Evolutionary conservation across 2,888 invertebrate species (phyloP).

Genomic region (Macrostomum cliftonense): DNA sequence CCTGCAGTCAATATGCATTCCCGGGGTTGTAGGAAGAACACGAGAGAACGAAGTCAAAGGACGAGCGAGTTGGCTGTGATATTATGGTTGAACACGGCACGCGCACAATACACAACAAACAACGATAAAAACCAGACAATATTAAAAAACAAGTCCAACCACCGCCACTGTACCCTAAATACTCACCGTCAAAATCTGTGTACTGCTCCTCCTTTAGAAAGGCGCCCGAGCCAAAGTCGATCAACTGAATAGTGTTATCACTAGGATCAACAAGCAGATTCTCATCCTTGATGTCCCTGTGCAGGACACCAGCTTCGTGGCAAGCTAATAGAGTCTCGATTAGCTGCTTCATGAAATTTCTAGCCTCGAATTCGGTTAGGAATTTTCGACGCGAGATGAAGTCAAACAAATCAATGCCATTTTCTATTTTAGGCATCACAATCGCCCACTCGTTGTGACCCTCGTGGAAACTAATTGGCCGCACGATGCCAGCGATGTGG

Average conservation of each 20-base stretch:
- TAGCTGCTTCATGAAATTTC: constrained; percentile 43
- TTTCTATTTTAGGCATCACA: constrained; percentile 45
- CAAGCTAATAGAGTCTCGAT: constrained; percentile 41
- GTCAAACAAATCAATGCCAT: constrained; percentile 45
- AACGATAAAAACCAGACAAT: too few species aligned
- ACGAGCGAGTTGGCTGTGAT: too few species aligned
- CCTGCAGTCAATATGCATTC: too few species aligned
- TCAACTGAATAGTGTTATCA: constrained; percentile 42
- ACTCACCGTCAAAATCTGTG: constrained; percentile 48
- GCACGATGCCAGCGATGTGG: constrained; percentile 42
- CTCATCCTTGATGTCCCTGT: constrained; percentile 47
- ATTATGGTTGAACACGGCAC: too few species aligned
- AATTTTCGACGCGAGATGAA: constrained; percentile 45
- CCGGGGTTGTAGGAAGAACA: too few species aligned
- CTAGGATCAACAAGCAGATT: constrained; percentile 45
- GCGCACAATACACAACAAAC: too few species aligned
- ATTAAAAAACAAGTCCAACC: too few species aligned
- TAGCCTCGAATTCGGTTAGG: constrained; percentile 41
- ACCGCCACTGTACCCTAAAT: too few species aligned
- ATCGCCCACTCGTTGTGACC: constrained; percentile 42
- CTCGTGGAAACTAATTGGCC: constrained; percentile 43
- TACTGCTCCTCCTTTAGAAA: constrained; percentile 42
- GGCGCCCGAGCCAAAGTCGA: constrained; percentile 48
- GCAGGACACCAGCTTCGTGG: constrained; percentile 42
- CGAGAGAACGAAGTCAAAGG: too few species aligned